Evolutionary conservation across 2,888 invertebrate genomes (phyloP), one percentile per base, ranked within the genome.

Genomic region (Harpalus rubripes): DNA sequence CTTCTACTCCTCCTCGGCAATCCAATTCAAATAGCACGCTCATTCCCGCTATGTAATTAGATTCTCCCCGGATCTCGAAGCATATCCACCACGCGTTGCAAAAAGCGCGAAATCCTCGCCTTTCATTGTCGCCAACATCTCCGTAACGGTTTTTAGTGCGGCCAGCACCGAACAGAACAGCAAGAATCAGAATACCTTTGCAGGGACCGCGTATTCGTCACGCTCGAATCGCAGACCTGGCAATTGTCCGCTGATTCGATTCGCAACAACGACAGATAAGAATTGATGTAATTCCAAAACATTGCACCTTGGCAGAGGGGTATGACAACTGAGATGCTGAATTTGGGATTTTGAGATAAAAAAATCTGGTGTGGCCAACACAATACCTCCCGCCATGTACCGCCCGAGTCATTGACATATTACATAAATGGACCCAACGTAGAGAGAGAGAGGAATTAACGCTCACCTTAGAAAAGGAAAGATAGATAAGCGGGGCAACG

Each of bases 241-340:
- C 39, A 79, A 84, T 78, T 65, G 84, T 78, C 26, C 84, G 81
- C 76, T 81, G 78, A 86, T 86, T 86, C 84, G 86, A 86, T 86
- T 81, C 86, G 86, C 86, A 86, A 85, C 81, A 85, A 65, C 84
- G 84, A 65, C 44, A 86, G 59, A 84, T 79, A 81, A 86, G 84
- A 86, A 86, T 85, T 52, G 63, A 39, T 7, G n/a, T 58, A 26
- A 26, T 84, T 84, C 79, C 78, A 78, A 84, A 84, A 84, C 79
- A 84, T 84, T 84, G 65, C 84, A 84, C 84, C 84, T 61, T 41
- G 41, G 41, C 2, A 18, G 12, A 68, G 68, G 63, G 26, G 63
- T 63, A 63, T 63, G 26, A 63, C 63, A 63, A 8, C 15, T 7
- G 2, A 15, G 59, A 41, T 12, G 41, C 41, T 16, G 7, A 16